These are phyloP conservation scores for Torymus auratus DNA, from an alignment of 2,888 invertebrate species.

Conservation along the genomic window DNA sequence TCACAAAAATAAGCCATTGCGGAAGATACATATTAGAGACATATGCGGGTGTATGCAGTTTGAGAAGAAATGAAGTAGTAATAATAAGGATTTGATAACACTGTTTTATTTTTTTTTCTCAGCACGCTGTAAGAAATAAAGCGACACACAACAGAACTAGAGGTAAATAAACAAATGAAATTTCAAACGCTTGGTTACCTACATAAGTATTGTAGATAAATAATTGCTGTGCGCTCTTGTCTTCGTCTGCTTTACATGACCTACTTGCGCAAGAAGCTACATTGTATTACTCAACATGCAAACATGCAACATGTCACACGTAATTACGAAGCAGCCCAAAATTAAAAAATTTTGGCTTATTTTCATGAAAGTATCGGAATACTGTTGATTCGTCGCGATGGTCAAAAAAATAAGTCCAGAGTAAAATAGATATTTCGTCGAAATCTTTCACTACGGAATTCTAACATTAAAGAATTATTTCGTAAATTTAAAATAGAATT, in stretches of 20 bases:
- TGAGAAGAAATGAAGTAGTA: constrained; percentile 46
- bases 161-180: constrained; percentile 24
- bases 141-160: constrained; percentile 42
- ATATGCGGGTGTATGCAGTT: constrained; percentile 57
- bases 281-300: constrained; percentile 49
- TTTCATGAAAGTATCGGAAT: constrained; percentile 72
- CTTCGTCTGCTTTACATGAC: constrained; percentile 39
- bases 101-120: constrained; percentile 13
- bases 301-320: constrained; percentile 47
- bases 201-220: constrained; percentile 31
- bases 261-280: constrained; percentile 28
- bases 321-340: constrained; percentile 41
- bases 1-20: constrained; percentile 75
- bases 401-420: constrained; percentile 50
- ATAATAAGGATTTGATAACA: constrained; percentile 28
- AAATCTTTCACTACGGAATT: background rate
- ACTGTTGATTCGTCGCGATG: constrained; percentile 26
- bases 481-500: too few species aligned
- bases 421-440: constrained; percentile 25
- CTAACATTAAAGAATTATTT: too few species aligned
- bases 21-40: constrained; percentile 42
- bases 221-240: constrained; percentile 25
- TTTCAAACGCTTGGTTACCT: constrained; percentile 37
- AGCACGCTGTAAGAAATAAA: constrained; percentile 43
- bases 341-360: constrained; percentile 69